These are phyloP conservation scores for Hippocampus barbouri DNA, from an alignment of 2,113 vertebrate genomes.

Conservation along the genomic window DNA sequence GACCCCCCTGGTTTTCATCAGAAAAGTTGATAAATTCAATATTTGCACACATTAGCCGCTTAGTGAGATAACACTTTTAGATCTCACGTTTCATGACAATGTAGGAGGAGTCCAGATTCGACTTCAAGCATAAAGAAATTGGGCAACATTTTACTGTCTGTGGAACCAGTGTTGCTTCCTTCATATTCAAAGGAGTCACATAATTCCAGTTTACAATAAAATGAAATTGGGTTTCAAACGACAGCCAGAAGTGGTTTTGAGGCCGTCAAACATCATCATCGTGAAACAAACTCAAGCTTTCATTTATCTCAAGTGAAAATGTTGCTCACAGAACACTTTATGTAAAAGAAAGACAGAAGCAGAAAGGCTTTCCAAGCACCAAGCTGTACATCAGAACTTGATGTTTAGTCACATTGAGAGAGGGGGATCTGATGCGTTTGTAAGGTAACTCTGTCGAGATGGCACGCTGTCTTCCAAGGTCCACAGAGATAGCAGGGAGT, in stretches of 20 bases:
- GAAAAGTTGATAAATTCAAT: too few relatives aligned
- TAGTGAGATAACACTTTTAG: not conserved
- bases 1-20: too few relatives aligned
- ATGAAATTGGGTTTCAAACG: not conserved
- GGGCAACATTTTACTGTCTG: not conserved
- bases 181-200: not conserved
- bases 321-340: not conserved
- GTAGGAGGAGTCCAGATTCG: not conserved
- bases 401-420: conserved; percentile 41
- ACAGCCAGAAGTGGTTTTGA: not conserved
- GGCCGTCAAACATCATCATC: not conserved
- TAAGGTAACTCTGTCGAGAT: conserved; percentile 48
- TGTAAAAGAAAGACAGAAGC: conserved; percentile 7
- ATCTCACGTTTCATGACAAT: not conserved
- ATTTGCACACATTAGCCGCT: too few relatives aligned
- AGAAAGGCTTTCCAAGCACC: conserved; percentile 36
- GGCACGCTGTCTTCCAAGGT: conserved; percentile 33
- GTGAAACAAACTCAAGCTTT: not conserved
- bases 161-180: not conserved
- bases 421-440: conserved; percentile 34
- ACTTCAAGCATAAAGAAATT: not conserved
- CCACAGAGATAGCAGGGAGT: conserved; percentile 20
- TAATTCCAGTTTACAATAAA: not conserved
- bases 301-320: not conserved
- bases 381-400: conserved; percentile 37